Conservation (phyloP, 2,797 vertebrate species). For the Spheniscus humboldti region DNA sequence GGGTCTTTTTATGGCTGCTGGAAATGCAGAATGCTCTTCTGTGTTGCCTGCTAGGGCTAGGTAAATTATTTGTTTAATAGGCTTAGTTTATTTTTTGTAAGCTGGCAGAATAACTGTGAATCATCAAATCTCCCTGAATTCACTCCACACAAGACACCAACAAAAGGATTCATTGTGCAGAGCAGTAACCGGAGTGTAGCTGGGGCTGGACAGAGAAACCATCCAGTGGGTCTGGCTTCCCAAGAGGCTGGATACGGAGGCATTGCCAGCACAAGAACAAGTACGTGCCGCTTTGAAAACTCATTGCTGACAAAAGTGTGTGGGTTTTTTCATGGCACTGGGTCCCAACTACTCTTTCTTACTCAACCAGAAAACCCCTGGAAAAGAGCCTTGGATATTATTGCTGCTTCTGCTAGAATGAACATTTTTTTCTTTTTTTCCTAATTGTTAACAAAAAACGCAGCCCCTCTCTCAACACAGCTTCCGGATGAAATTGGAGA, state of each 20-base stretch:
- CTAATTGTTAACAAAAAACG: background rate
- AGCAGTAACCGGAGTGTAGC: background rate
- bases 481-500: background rate
- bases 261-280: accelerated
- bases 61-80: constrained; percentile 46
- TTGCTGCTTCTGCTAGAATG: background rate
- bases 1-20: background rate
- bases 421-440: background rate
- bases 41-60: background rate
- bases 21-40: background rate
- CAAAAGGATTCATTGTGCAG: constrained; percentile 14
- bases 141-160: background rate
- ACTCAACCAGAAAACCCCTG: background rate
- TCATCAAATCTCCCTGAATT: constrained; percentile 9
- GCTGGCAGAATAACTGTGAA: constrained; percentile 20
- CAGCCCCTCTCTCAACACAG: background rate
- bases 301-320: accelerated
- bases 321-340: background rate
- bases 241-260: background rate
- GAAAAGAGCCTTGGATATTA: background rate
- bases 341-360: background rate
- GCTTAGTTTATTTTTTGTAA: background rate
- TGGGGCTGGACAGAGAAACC: background rate
- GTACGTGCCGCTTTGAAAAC: accelerated
- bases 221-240: background rate